phyloP scores from a whole-genome alignment of 2,888 invertebrate genomes.

The Amiota minor region DNA sequence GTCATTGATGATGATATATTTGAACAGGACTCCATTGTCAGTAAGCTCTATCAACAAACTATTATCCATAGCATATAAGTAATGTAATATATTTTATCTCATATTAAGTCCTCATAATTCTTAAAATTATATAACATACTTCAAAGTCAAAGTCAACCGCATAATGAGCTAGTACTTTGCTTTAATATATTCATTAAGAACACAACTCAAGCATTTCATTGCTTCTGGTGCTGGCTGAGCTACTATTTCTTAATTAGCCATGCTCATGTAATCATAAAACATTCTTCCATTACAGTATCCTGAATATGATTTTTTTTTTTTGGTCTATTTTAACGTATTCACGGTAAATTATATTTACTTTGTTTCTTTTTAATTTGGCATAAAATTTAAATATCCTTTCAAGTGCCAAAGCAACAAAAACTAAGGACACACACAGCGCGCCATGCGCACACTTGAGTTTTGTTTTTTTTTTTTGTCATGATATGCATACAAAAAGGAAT shows the following conservation, averaged over 20 bases:
- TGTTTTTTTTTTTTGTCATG: background rate
- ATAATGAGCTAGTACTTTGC: constrained; percentile 14
- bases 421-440: constrained; percentile 20
- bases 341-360: too few relatives aligned
- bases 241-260: background rate
- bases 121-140: background rate
- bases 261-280: constrained; percentile 4
- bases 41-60: too few relatives aligned
- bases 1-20: too few relatives aligned
- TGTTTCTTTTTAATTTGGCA: constrained; percentile 61
- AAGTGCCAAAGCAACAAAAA: constrained; percentile 27
- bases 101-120: too few relatives aligned
- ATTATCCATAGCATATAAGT: too few relatives aligned
- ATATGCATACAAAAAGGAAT: constrained; percentile 10
- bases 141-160: constrained; percentile 5
- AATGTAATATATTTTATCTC: too few relatives aligned
- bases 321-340: too few relatives aligned
- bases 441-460: constrained; percentile 4
- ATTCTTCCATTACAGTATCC: background rate
- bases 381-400: constrained; percentile 59
- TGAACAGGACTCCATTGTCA: too few relatives aligned
- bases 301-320: background rate
- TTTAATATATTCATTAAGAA: too few relatives aligned
- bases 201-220: background rate
- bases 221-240: background rate